Conservation (phyloP, 2,888 invertebrate species). For the Amphipyra berbera region DNA sequence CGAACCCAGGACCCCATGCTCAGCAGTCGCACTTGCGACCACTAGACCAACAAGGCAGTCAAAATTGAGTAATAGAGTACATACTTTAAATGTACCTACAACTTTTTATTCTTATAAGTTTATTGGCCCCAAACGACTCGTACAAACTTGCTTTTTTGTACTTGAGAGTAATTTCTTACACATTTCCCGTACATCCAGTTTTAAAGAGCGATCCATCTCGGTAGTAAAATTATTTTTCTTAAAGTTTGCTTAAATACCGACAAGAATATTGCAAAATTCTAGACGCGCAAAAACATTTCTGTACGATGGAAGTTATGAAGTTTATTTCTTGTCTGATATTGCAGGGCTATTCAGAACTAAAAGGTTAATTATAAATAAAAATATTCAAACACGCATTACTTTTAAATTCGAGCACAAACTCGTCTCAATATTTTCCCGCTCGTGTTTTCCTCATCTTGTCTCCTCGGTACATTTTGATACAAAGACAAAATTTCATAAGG, state of each 20-base stretch:
- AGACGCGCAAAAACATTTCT: constrained; percentile 30
- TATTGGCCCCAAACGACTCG: constrained; percentile 45
- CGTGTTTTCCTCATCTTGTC: constrained; percentile 31
- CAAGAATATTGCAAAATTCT: constrained; percentile 40
- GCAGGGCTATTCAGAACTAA: constrained; percentile 25
- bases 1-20: too few relatives aligned
- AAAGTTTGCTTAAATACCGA: constrained; percentile 44
- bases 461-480: constrained; percentile 62
- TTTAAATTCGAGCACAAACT: background rate
- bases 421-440: constrained; percentile 18
- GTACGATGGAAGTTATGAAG: constrained; percentile 30
- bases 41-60: too few relatives aligned
- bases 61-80: constrained; percentile 39
- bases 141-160: constrained; percentile 29
- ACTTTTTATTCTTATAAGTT: constrained; percentile 49
- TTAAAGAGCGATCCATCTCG: constrained; percentile 30
- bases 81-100: constrained; percentile 38
- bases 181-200: constrained; percentile 16
- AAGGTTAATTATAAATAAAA: constrained; percentile 29
- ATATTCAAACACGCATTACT: constrained; percentile 18
- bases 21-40: too few relatives aligned
- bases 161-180: constrained; percentile 27
- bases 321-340: constrained; percentile 30
- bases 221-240: constrained; percentile 42
- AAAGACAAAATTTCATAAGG: constrained; percentile 73